phyloP scores from a whole-genome alignment of 2,113 vertebrate genomes.

The Astatoreochromis straeleni region DNA sequence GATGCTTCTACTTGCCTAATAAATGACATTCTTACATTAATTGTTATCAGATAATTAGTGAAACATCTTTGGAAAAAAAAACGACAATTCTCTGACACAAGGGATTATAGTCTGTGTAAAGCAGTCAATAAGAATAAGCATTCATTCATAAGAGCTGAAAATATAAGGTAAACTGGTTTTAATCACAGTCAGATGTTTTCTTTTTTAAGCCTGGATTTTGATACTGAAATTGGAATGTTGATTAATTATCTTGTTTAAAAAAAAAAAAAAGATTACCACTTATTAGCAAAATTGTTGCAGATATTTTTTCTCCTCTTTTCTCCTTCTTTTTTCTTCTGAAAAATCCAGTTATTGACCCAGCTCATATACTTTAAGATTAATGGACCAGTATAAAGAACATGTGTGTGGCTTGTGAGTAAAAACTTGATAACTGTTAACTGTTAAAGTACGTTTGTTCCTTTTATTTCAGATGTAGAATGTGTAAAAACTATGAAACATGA shows the following conservation, averaged over 20 bases:
- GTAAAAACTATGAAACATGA: slow-evolving; percentile 5
- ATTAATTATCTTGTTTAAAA: not conserved
- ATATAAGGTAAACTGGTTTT: not conserved
- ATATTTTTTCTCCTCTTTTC: not conserved
- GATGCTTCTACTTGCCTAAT: not conserved
- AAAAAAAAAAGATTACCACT: not conserved
- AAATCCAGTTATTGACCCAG: not conserved
- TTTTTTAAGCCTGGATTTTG: not conserved
- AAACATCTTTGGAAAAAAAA: not conserved
- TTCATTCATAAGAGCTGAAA: not conserved
- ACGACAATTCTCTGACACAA: rapidly evolving
- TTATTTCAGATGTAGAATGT: not conserved
- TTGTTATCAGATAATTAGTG: not conserved
- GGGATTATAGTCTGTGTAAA: not conserved
- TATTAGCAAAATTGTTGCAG: not conserved
- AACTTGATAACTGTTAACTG: not conserved
- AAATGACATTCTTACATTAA: not conserved
- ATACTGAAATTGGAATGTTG: not conserved
- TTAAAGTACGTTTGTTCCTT: slow-evolving; percentile 14
- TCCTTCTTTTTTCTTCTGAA: not conserved
- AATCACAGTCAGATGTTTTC: not conserved
- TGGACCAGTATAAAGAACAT: not conserved
- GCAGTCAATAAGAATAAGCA: not conserved
- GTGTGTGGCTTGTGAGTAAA: not conserved
- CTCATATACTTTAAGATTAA: not conserved